phyloP scores from a whole-genome alignment of 2,113 vertebrate species.

The Grantiella picta region DNA sequence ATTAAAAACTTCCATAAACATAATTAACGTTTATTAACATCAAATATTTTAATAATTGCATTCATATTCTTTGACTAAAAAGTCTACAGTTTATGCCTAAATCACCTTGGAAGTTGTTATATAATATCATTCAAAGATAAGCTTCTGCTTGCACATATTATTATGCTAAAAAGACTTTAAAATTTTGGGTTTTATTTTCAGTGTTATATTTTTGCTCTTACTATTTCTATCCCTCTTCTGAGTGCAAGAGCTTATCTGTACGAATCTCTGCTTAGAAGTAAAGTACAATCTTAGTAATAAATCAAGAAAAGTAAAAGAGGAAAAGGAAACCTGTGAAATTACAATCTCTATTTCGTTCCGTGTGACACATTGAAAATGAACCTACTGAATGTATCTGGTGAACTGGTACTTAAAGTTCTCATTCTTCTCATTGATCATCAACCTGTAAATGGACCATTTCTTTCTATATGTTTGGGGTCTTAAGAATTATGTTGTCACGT shows the following conservation, averaged over 20 bases:
- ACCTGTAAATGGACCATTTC: neutral
- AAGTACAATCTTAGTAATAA: neutral
- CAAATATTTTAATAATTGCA: neutral
- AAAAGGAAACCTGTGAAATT: neutral
- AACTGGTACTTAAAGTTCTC: neutral
- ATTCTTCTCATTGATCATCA: neutral
- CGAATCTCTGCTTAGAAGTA: neutral
- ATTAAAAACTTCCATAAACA: neutral
- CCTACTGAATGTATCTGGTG: neutral
- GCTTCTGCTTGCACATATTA: neutral
- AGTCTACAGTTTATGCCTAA: neutral
- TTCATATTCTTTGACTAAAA: neutral
- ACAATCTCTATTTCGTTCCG: neutral
- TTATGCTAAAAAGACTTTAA: neutral
- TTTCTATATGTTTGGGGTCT: neutral
- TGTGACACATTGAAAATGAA: neutral
- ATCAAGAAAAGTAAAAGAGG: neutral
- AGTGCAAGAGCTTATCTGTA: neutral
- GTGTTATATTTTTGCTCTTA: neutral
- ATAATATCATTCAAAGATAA: neutral
- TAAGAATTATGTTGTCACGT: neutral
- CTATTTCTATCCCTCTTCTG: neutral
- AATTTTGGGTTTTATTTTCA: neutral
- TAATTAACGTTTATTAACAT: neutral
- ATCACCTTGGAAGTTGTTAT: neutral